Percentiles rank a stretch among this genome's conserved stretches.
These are phyloP conservation scores for Chinchilla lanigera DNA, from an alignment of 2,113 vertebrate genomes.

Conservation along the genomic window DNA sequence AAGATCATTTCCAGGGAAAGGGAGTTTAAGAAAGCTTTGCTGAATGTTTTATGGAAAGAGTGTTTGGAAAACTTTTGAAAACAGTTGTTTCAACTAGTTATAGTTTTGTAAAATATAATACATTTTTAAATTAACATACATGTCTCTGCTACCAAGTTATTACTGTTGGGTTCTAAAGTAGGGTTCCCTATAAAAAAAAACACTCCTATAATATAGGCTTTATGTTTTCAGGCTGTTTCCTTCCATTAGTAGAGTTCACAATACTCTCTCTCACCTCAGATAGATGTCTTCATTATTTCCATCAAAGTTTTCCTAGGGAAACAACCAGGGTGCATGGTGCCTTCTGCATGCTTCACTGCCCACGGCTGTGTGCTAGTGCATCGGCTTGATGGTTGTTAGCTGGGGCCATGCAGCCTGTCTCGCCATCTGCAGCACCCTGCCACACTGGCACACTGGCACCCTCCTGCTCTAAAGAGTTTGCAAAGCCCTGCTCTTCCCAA, in stretches of 20 bases:
- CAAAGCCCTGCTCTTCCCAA: not conserved
- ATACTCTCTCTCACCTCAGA: not conserved
- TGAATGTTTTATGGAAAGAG: slow-evolving; percentile 9
- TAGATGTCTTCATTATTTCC: not conserved
- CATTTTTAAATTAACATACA: not conserved
- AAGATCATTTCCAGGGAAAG: not conserved
- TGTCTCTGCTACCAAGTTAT: not conserved
- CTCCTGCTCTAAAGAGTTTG: not conserved
- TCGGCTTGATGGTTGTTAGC: accelerated
- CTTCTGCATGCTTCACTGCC: not conserved
- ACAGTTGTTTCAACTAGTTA: slow-evolving; percentile 20
- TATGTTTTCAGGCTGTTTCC: not conserved
- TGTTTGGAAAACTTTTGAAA: slow-evolving; percentile 27
- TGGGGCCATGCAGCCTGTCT: not conserved
- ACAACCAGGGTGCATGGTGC: not conserved
- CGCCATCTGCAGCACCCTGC: too few relatives aligned
- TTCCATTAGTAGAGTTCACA: not conserved
- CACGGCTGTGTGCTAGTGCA: accelerated
- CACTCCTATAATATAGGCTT: not conserved
- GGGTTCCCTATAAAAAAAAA: not conserved
- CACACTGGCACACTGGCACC: not conserved
- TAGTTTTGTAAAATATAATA: not conserved
- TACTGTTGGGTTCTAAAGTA: not conserved
- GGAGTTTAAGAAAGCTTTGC: not conserved
- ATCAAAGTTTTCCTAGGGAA: not conserved